phyloP scores from a whole-genome alignment of 2,113 vertebrate genomes.

The Sylvia atricapilla region DNA sequence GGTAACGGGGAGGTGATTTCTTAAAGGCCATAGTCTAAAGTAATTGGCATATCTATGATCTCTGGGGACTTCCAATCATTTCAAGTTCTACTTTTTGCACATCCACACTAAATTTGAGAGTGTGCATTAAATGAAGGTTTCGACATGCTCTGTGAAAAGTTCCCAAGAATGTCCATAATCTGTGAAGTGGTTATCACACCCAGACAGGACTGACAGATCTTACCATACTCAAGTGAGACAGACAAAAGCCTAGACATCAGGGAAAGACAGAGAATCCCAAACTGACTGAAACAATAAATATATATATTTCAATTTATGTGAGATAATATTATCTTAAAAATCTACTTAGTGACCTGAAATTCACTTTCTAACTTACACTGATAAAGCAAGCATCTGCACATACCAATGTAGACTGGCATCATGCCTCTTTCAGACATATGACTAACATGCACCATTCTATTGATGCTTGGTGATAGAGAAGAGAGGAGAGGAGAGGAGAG shows the following conservation, averaged over 20 bases:
- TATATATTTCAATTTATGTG: neutral
- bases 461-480: neutral
- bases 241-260: neutral
- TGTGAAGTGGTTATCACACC: neutral
- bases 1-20: neutral
- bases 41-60: neutral
- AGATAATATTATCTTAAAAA: neutral
- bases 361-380: neutral
- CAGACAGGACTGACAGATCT: neutral
- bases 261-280: neutral
- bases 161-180: neutral
- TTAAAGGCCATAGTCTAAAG: neutral
- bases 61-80: neutral
- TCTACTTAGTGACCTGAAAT: neutral
- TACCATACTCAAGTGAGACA: neutral
- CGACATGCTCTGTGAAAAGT: neutral
- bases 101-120: neutral
- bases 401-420: neutral
- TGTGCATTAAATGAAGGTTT: neutral
- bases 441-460: neutral
- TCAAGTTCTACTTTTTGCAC: neutral
- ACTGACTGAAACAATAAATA: neutral
- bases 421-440: neutral
- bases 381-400: neutral
- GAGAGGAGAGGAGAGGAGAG: too few relatives aligned